Evolutionary conservation across 2,113 vertebrate genomes (phyloP).

Genomic region (Sylvilagus bachmani): DNA sequence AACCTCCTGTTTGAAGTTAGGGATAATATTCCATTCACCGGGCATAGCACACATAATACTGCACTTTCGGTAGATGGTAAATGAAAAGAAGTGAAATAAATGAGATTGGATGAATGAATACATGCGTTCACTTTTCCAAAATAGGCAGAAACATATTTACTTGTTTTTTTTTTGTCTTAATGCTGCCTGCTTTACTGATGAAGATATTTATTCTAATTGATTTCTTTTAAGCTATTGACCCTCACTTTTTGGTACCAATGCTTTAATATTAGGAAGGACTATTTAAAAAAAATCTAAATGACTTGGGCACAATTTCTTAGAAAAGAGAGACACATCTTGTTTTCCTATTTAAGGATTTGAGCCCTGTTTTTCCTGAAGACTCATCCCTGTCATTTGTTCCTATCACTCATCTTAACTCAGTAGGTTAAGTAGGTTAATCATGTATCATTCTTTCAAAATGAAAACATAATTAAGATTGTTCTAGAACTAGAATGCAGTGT

Average conservation of each 20-base stretch:
- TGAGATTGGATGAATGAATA: background rate
- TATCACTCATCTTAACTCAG: constrained; percentile 26
- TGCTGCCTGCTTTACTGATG: background rate
- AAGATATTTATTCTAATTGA: background rate
- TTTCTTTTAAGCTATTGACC: background rate
- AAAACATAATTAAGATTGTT: constrained; percentile 28
- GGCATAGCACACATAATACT: background rate
- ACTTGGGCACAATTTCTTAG: constrained; percentile 30
- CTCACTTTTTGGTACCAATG: background rate
- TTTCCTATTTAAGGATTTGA: constrained; percentile 42
- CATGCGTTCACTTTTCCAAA: constrained; percentile 25
- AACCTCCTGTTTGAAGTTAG: background rate
- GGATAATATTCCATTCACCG: constrained; percentile 1
- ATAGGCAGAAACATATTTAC: constrained; percentile 14
- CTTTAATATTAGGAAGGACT: constrained; percentile 18
- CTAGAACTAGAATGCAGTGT: background rate
- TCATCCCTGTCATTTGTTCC: constrained; percentile 19
- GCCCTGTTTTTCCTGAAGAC: constrained; percentile 12
- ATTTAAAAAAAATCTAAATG: background rate
- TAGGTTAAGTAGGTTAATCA: background rate
- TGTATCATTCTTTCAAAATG: constrained; percentile 22
- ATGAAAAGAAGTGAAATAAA: constrained; percentile 47
- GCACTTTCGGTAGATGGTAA: constrained; percentile 55
- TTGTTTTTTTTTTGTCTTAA: background rate
- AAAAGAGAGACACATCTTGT: constrained; percentile 9